Evolutionary conservation across 30 jellyfish, hydroid and myxozoan genomes (phyloP).

Genomic region (Cassiopea andromeda): DNA sequence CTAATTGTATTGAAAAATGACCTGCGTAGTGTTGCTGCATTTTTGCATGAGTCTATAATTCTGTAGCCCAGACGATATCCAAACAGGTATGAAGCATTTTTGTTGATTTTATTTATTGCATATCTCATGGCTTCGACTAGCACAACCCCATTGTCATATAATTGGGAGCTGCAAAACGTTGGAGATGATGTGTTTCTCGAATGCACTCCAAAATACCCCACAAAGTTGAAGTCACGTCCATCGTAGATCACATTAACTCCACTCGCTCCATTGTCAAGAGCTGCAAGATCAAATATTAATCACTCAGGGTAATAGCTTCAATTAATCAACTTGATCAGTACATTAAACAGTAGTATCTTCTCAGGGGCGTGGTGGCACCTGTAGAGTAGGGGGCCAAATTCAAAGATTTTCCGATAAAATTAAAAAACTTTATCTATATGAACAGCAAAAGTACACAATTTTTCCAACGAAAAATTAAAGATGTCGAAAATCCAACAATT

Average conservation of each 20-base stretch:
- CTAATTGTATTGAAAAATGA: constrained; percentile 1
- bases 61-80: constrained; percentile 55
- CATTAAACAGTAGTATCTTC: too few relatives aligned
- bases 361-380: too few relatives aligned
- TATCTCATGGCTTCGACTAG: constrained; percentile 74
- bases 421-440: too few relatives aligned
- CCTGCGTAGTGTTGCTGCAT: constrained; percentile 58
- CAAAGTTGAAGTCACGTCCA: neutral
- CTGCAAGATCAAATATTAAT: neutral
- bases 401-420: too few relatives aligned
- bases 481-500: too few relatives aligned
- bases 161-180: constrained; percentile 31
- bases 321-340: too few relatives aligned
- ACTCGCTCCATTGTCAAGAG: constrained; percentile 21
- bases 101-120: constrained; percentile 28
- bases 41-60: constrained; percentile 60
- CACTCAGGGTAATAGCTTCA: neutral
- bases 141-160: constrained; percentile 41
- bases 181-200: constrained; percentile 28
- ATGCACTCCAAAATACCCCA: constrained; percentile 77
- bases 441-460: too few relatives aligned
- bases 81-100: constrained; percentile 1
- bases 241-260: constrained; percentile 37
- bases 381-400: too few relatives aligned
- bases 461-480: too few relatives aligned